A percentile compares a stretch with the other conserved stretches of the same genome.
phyloP scores from a whole-genome alignment of 2,888 invertebrate genomes.

The Polyploca ridens region DNA sequence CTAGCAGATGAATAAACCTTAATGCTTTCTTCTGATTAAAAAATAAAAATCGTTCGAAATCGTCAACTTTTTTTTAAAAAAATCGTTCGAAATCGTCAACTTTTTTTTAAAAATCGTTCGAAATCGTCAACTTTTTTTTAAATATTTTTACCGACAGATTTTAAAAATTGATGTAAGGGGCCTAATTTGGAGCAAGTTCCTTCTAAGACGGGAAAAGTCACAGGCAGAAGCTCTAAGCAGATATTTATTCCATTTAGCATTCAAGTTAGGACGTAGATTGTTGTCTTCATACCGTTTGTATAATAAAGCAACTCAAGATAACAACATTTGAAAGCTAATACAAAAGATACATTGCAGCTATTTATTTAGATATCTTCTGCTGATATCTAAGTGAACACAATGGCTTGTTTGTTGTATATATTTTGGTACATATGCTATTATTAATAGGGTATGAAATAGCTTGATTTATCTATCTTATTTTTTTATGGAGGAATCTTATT shows the following conservation, averaged over 20 bases:
- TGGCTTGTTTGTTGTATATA: background rate
- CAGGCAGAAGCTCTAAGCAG: background rate
- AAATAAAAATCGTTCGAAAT: too few species aligned
- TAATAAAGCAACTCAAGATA: background rate
- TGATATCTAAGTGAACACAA: background rate
- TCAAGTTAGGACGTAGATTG: background rate
- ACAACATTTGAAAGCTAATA: background rate
- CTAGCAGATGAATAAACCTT: too few species aligned
- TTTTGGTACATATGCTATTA: background rate
- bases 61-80: too few species aligned
- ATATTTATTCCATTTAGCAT: background rate
- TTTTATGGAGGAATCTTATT: too few species aligned
- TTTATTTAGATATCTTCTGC: constrained; percentile 7
- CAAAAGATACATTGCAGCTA: constrained; percentile 6
- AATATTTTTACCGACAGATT: too few species aligned
- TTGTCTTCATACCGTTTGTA: background rate
- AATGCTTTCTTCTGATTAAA: too few species aligned
- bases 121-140: too few species aligned
- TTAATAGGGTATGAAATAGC: background rate
- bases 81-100: too few species aligned
- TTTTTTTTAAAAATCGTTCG: too few species aligned
- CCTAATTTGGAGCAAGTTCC: too few species aligned
- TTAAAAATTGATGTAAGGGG: too few species aligned
- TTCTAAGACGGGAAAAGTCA: too few species aligned
- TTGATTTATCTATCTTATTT: background rate